These are phyloP conservation scores for Manacus vitellinus DNA, from an alignment of 2,113 vertebrate species.

Conservation along the genomic window DNA sequence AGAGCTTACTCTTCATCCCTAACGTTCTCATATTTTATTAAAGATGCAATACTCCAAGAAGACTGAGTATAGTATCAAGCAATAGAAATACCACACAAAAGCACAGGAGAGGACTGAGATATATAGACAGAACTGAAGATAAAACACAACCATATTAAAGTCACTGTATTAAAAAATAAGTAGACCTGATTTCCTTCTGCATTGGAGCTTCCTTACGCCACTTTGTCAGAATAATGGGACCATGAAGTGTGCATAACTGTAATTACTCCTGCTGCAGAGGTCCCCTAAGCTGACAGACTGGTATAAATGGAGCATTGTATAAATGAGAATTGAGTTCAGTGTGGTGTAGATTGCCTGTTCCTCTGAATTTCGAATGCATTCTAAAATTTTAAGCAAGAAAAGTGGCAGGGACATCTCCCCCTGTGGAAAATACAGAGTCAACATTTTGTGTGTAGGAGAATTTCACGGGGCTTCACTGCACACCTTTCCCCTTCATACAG, in stretches of 20 bases:
- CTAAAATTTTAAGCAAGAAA: background rate
- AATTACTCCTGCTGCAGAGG: conserved; percentile 37
- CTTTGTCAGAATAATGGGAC: conserved; percentile 23
- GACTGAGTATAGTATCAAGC: background rate
- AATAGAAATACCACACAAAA: conserved; percentile 11
- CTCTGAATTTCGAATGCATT: background rate
- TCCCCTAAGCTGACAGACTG: conserved; percentile 4
- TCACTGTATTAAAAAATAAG: conserved; percentile 47
- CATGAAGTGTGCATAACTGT: conserved; percentile 7
- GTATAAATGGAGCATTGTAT: conserved; percentile 5
- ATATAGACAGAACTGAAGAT: conserved; percentile 6
- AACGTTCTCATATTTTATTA: conserved; percentile 57
- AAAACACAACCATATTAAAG: conserved; percentile 31
- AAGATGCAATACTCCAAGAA: conserved; percentile 12
- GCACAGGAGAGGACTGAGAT: background rate
- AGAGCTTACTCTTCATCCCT: conserved; percentile 30
- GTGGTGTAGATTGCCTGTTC: background rate
- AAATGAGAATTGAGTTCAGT: conserved; percentile 1
- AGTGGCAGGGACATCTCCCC: background rate
- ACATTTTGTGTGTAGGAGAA: background rate
- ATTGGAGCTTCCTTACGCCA: background rate
- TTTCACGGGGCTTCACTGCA: background rate
- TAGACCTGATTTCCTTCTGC: conserved; percentile 32
- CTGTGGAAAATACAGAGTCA: background rate
- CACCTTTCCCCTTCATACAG: background rate